phyloP scores from a whole-genome alignment of 2,113 vertebrate genomes.

The Epinephelus cyanopodus region DNA sequence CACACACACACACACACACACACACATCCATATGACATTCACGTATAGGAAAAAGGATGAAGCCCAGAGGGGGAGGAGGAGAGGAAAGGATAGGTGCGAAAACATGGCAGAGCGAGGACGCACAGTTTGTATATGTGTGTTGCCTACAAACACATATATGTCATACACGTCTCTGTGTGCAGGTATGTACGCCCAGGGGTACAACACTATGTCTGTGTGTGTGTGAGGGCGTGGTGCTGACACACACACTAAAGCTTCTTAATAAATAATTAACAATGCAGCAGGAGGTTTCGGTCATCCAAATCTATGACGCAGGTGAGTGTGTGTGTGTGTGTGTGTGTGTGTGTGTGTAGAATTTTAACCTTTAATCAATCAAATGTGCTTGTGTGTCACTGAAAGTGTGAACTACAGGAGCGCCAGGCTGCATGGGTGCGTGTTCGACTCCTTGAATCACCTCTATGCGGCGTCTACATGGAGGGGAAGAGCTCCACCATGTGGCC shows the following conservation, averaged over 20 bases:
- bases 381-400: not conserved
- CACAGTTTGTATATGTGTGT: not conserved
- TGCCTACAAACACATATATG: conserved; percentile 7
- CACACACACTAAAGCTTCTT: not conserved
- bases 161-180: not conserved
- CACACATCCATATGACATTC: conserved; percentile 1
- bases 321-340: not conserved
- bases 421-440: not conserved
- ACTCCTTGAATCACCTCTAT: conserved; percentile 46
- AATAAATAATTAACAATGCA: conserved; percentile 5
- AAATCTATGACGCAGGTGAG: conserved; percentile 8
- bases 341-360: conserved; percentile 8
- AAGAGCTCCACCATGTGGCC: conserved; percentile 62
- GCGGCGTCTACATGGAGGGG: conserved; percentile 5
- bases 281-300: conserved; percentile 7
- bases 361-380: conserved; percentile 43
- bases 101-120: not conserved
- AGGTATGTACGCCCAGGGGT: not conserved
- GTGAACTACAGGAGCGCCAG: not conserved
- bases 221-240: not conserved
- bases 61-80: not conserved
- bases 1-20: not conserved
- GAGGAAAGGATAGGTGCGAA: not conserved
- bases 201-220: not conserved
- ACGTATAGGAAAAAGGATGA: conserved; percentile 10